Base-by-base conservation (phyloP, 2,113 vertebrate species). In the Cinclus cinclus region DNA sequence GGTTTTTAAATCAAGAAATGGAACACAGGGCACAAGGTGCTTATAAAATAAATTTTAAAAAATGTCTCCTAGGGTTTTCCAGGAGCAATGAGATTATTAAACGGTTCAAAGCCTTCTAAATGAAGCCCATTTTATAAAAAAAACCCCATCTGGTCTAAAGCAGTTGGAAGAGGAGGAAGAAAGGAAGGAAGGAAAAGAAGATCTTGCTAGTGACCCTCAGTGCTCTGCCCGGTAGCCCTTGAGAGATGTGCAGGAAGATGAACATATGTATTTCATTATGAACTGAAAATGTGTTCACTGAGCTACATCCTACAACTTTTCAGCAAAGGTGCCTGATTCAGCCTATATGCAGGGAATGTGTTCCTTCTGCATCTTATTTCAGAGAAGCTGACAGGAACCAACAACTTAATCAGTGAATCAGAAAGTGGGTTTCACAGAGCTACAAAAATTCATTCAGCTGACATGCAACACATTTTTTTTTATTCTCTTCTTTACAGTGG, bases 211-310 rank as follows among this genome's bases (percentile, higher is more conserved):
- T 52, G 35, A 83, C 44, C 79, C 73, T 67, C 47, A 28, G 33
- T 44, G 83, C 64, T 83, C 74, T 6, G 6, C 79, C 79, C 80
- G 87, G 91, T 63, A 95, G 88, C 59, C 53, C 76, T 81, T 73
- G 68, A 88, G 79, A 94, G 83, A 93, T 49, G 44, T 91, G 64
- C 80, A 81, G 21, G 58, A 86, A 83, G 81, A 94, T 73, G 89
- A 95, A 88, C 76, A 56, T 31, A 67, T 49, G 88, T 70, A 75
- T 92, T 93, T 94, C 68, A 94, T 87, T 78, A 89, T 6, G 47
- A 81, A 68, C 56, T 60, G 47, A 74, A 91, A 93, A 78, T 0
- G 0, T 50, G 25, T 63, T 89, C 4, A 0, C 67, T 74, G 58
- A 93, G 46, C 50, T 77, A 83, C 62, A 68, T 53, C 50, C 50